A percentile compares a stretch with the other conserved stretches of the same genome.
Conservation (phyloP, 2,797 vertebrate species). For the Ibycter americanus region DNA sequence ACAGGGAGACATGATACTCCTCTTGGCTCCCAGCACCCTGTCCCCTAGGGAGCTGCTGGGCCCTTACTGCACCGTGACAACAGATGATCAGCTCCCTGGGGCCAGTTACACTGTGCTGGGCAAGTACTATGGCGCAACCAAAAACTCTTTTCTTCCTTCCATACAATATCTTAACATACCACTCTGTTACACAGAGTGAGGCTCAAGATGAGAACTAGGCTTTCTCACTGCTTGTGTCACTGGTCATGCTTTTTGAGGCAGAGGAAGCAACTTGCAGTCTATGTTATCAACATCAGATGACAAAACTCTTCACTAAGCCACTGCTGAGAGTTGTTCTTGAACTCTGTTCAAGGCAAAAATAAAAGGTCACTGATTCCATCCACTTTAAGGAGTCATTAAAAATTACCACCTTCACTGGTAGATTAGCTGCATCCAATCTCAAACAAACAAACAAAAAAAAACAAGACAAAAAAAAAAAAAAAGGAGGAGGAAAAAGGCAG, state of each 20-base stretch:
- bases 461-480: accelerated
- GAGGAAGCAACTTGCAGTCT: background rate
- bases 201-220: background rate
- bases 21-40: background rate
- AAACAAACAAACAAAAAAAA: background rate
- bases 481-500: background rate
- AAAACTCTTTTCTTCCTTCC: background rate
- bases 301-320: background rate
- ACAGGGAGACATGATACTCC: background rate
- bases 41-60: background rate
- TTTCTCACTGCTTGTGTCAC: background rate
- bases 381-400: background rate
- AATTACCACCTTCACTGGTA: background rate
- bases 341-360: background rate
- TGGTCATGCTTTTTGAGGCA: background rate
- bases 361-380: background rate
- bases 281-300: background rate
- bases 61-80: background rate
- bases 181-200: background rate
- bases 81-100: background rate
- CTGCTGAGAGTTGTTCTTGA: background rate
- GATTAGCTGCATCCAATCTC: background rate
- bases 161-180: background rate
- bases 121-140: background rate
- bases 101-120: background rate